Percentiles rank a stretch among this genome's conserved stretches.
These are phyloP conservation scores for Busseola fusca DNA, from an alignment of 2,888 invertebrate species.

Conservation along the genomic window DNA sequence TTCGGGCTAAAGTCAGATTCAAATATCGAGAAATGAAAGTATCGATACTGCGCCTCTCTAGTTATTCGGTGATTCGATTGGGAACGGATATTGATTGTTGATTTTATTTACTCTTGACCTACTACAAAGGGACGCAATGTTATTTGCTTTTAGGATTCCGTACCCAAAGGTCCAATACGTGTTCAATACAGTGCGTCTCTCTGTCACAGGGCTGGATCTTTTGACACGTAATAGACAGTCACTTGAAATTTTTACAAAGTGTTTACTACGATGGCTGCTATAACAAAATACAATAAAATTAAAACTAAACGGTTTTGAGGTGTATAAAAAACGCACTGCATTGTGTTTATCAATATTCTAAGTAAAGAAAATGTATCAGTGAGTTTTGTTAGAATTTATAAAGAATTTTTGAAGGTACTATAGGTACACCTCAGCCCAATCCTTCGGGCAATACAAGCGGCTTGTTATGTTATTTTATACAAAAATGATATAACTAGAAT, in stretches of 20 bases:
- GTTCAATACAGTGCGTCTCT: too few relatives aligned
- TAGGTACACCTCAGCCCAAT: too few relatives aligned
- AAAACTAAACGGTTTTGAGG: too few relatives aligned
- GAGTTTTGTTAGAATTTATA: background rate
- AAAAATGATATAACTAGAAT: background rate
- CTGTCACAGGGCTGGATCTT: too few relatives aligned
- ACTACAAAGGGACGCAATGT: background rate
- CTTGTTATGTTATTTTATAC: too few relatives aligned
- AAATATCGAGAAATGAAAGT: slow-evolving; percentile 12
- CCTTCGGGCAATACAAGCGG: too few relatives aligned
- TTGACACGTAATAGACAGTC: too few relatives aligned
- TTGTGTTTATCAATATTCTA: background rate
- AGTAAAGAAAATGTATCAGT: background rate
- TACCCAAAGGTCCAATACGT: background rate
- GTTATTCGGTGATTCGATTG: background rate
- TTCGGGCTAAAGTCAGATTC: background rate
- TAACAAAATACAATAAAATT: too few relatives aligned
- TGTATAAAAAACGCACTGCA: too few relatives aligned
- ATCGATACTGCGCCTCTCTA: background rate
- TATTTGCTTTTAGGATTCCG: background rate
- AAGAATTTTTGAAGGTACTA: background rate
- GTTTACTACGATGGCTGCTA: too few relatives aligned
- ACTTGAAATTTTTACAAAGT: too few relatives aligned
- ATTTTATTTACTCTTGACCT: slow-evolving; percentile 25
- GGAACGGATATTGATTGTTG: slow-evolving; percentile 8